phyloP scores from a whole-genome alignment of 1,140 invertebrate species.

The Drosophila truncata region DNA sequence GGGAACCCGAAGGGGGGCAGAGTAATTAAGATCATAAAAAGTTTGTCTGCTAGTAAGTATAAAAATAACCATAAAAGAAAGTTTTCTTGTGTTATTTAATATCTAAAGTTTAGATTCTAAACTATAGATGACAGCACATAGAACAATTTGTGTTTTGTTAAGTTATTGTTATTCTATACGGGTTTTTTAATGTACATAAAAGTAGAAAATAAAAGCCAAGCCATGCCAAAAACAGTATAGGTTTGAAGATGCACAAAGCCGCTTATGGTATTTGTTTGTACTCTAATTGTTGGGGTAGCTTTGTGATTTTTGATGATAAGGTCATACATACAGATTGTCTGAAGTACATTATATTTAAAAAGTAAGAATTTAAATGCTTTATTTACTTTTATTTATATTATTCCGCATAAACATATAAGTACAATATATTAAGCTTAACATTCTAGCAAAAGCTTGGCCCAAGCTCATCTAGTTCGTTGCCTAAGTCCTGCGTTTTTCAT shows the following conservation, averaged over 20 bases:
- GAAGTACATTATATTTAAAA: background rate
- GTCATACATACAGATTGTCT: background rate
- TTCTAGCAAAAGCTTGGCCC: constrained; percentile 27
- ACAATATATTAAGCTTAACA: background rate
- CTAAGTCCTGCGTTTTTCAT: constrained; percentile 13
- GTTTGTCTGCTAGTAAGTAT: background rate
- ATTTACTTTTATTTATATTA: background rate
- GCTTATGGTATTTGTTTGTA: no score
- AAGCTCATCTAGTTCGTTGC: constrained; percentile 23
- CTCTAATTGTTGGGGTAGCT: no score
- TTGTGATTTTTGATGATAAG: no score
- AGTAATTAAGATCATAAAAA: background rate
- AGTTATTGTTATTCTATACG: background rate
- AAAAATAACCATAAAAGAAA: background rate
- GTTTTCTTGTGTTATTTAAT: background rate
- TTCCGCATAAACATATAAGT: background rate
- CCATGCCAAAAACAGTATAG: background rate
- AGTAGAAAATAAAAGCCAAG: background rate
- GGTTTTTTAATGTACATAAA: background rate
- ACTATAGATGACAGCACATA: background rate
- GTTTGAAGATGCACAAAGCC: no score
- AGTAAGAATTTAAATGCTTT: background rate
- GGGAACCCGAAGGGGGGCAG: background rate
- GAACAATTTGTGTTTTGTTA: background rate
- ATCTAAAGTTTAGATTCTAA: background rate